Conservation (phyloP, 37 sponge, comb jelly and placozoan genomes). For the Oopsacas minuta region DNA sequence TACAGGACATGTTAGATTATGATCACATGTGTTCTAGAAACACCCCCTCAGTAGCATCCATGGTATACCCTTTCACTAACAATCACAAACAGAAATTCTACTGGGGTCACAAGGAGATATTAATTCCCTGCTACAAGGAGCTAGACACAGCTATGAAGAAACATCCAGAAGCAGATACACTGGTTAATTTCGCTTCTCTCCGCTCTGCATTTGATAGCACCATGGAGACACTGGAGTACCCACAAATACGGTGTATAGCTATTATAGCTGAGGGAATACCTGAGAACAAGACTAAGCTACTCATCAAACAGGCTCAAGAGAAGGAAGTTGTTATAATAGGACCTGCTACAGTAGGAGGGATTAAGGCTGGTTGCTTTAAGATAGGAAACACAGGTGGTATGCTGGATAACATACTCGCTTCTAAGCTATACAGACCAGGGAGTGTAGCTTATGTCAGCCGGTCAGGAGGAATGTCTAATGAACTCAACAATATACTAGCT, state of each 20-base stretch:
- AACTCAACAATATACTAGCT: slow-evolving; percentile 89
- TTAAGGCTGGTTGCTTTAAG: slow-evolving; percentile 96
- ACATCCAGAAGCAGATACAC: slow-evolving; percentile 63
- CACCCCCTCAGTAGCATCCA: slow-evolving; percentile 80
- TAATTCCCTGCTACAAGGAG: slow-evolving; percentile 85
- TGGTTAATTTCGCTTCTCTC: slow-evolving; percentile 92
- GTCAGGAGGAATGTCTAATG: slow-evolving; percentile 97
- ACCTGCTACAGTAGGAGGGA: slow-evolving; percentile 93
- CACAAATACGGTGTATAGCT: slow-evolving; percentile 58
- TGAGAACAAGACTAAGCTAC: slow-evolving; percentile 72
- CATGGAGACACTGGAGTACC: slow-evolving; percentile 50
- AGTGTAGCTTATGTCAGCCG: slow-evolving; percentile 95
- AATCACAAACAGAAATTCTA: slow-evolving; percentile 94
- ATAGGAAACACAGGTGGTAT: slow-evolving; percentile 98
- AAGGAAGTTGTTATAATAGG: slow-evolving; percentile 80
- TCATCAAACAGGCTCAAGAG: slow-evolving; percentile 59
- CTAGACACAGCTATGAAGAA: slow-evolving; percentile 65
- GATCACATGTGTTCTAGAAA: slow-evolving; percentile 73
- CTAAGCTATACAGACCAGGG: slow-evolving; percentile 88
- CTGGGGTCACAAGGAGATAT: slow-evolving; percentile 86
- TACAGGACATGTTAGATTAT: slow-evolving; percentile 91
- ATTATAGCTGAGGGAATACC: slow-evolving; percentile 98
- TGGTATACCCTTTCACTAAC: slow-evolving; percentile 94
- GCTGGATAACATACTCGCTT: slow-evolving; percentile 84
- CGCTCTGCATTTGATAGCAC: slow-evolving; percentile 84